A percentile compares a stretch with the other conserved stretches of the same genome.
These are phyloP conservation scores for Neodiprion virginianus DNA, from an alignment of 1,140 invertebrate species.

Conservation along the genomic window DNA sequence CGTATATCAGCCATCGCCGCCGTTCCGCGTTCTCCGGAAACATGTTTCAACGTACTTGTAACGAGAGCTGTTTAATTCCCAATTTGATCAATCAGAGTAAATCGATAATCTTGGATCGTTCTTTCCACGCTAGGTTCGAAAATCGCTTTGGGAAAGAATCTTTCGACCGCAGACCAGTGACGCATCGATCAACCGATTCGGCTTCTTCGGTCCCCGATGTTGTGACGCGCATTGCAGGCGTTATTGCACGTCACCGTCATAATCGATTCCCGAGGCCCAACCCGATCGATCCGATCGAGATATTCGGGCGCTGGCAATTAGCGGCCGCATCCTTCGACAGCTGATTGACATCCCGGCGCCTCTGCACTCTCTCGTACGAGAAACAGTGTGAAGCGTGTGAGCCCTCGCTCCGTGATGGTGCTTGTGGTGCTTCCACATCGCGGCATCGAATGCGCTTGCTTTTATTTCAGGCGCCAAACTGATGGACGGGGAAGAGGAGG, in stretches of 20 bases:
- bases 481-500: neutral
- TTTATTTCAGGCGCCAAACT: conserved; percentile 5
- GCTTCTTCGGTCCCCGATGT: neutral
- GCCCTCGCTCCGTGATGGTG: neutral
- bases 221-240: conserved; percentile 29
- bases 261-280: conserved; percentile 45
- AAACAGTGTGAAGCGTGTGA: neutral
- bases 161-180: neutral
- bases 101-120: too few species aligned
- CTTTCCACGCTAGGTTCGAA: too few species aligned
- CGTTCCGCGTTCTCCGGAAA: too few species aligned
- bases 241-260: conserved; percentile 44
- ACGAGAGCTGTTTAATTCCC: too few species aligned
- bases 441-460: neutral
- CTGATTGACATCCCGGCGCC: conserved; percentile 42
- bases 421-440: neutral
- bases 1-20: too few species aligned
- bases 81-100: too few species aligned
- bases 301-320: conserved; percentile 43
- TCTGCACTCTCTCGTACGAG: conserved; percentile 6
- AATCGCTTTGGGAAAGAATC: too few species aligned
- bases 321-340: conserved; percentile 38
- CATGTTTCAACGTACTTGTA: too few species aligned
- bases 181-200: neutral
- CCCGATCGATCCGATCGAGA: conserved; percentile 49